Conservation (phyloP, 2,797 vertebrate species). For the Glossophaga mutica region DNA sequence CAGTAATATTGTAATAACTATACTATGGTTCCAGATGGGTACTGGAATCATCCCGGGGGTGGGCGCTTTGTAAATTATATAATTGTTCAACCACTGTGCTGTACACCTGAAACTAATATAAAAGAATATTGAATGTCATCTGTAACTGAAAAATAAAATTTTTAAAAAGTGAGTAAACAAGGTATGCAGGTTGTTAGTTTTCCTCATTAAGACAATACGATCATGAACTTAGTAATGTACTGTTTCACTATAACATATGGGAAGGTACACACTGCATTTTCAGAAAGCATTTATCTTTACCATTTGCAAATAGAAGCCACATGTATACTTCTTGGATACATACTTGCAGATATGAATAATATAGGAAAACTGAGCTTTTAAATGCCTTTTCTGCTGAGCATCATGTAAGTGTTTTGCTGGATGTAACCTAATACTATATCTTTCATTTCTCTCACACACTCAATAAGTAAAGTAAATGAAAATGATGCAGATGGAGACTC, state of each 20-base stretch:
- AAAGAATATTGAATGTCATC: not conserved
- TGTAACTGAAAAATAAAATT: not conserved
- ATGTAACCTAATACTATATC: constrained; percentile 9
- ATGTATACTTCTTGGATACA: constrained; percentile 1
- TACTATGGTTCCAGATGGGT: not conserved
- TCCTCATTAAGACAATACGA: not conserved
- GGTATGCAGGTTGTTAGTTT: not conserved
- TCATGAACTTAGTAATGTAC: not conserved
- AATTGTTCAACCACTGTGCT: not conserved
- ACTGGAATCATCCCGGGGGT: not conserved
- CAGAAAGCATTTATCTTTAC: not conserved
- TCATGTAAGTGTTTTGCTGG: not conserved
- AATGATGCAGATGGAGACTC: not conserved
- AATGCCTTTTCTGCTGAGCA: constrained; percentile 17
- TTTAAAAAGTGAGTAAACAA: not conserved
- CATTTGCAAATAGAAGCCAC: constrained; percentile 1
- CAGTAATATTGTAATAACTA: not conserved
- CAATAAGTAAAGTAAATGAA: constrained; percentile 1
- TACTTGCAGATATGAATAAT: not conserved
- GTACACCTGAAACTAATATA: not conserved
- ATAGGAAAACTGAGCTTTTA: not conserved
- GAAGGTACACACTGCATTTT: not conserved
- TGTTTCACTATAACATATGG: not conserved
- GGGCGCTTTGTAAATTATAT: not conserved
- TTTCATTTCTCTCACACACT: not conserved